Evolutionary conservation across 2,797 vertebrate species (phyloP).

Genomic region (Hydrolagus colliei): DNA sequence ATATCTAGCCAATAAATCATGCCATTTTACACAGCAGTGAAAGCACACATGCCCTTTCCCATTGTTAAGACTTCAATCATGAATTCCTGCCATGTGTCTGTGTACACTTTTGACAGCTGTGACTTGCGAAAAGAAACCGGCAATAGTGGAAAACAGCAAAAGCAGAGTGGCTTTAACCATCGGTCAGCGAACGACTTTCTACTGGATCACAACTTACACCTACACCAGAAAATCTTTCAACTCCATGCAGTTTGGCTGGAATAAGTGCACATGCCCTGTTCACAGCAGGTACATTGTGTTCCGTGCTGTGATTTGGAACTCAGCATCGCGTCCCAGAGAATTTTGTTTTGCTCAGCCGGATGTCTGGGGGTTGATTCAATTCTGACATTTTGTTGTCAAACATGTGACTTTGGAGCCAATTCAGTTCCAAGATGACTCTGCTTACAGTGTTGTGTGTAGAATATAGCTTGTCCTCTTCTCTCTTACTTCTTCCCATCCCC

Average conservation of each 20-base stretch:
- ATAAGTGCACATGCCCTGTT: no score
- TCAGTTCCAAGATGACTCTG: no score
- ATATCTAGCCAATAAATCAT: background rate
- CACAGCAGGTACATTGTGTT: no score
- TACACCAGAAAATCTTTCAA: background rate
- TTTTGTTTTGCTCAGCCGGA: no score
- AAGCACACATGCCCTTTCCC: background rate
- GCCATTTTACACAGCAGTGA: background rate
- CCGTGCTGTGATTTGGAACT: no score
- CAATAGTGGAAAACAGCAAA: background rate
- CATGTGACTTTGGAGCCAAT: no score
- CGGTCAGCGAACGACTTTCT: conserved; percentile 1
- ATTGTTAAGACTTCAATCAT: conserved; percentile 21
- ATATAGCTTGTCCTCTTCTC: no score
- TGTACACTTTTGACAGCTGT: background rate
- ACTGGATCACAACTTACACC: background rate
- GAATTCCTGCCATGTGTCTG: background rate
- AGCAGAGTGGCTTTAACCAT: conserved; percentile 3
- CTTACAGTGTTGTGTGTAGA: no score
- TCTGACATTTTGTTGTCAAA: no score
- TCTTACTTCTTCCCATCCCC: background rate
- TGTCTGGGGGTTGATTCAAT: no score
- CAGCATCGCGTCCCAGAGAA: no score
- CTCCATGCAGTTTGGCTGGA: no score
- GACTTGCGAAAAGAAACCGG: conserved; percentile 11